Base-by-base conservation (phyloP, 2,888 invertebrate genomes). In the Trileptium ribeirensis region DNA sequence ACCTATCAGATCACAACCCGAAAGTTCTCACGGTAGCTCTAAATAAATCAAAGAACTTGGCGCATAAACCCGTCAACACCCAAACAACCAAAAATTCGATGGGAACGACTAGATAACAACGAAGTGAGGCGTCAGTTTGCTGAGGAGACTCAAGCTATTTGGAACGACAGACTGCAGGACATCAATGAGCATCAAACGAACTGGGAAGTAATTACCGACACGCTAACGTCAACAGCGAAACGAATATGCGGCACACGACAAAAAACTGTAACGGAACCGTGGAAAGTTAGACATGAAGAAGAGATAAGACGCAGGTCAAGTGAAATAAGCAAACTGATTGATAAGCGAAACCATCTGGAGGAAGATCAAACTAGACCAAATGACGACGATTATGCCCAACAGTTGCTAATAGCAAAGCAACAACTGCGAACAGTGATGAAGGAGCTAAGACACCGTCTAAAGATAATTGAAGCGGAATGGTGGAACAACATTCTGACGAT, bases 1-100 rank as follows among this genome's bases (percentile, higher is more conserved):
- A 8, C 70, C 70, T 70, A 70, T 70, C 70, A 15, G 70, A 70
- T 31, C 70, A 70, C 33, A 70, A 70, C 8, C 70, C 70, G 36
- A 70, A 70, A 36, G 8, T 51, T 15, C 8, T 51, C 8, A 24
- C 24, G 51, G 51, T 51, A 51, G 24, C 8, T 8, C 8, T 8
- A 51, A 51, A 51, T 8, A 15, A 24, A 24, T n/a, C n/a, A 51
- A 51, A 51, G 24, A 51, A 51, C 24, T 8, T 8, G 8, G 51
- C 24, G 8, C 51, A 15, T 8, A 8, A 8, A 24, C 8, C 51
- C 51, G 8, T 24, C 51, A 51, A 24, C 51, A 24, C 51, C n/a
- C n/a, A n/a, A n/a, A n/a, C 8, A 51, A 24, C 51, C 51, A 24
- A 51, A 51, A 51, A 51, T 51, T 15, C 8, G 8, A 24, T 51